Base-by-base conservation (phyloP, 1,140 invertebrate genomes). In the Trichonephila clavipes region DNA sequence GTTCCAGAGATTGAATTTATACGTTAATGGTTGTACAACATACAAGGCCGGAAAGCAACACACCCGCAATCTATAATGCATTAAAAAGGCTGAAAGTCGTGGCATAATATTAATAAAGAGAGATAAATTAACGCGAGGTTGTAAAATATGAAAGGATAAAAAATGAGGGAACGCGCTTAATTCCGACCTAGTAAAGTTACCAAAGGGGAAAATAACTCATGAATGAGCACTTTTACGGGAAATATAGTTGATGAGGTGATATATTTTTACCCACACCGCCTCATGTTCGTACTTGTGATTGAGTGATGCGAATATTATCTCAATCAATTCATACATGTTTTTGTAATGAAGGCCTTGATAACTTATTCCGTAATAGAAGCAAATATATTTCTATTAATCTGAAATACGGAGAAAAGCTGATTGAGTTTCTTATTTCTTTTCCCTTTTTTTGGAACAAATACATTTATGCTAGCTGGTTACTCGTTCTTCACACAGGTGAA, bases 51-150 rank as follows among this genome's bases (percentile, higher is more conserved):
- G 4, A 24, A 61, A 61, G 59, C 85, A 58, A 64, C 59, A 69
- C 87, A 51, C 62, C 34, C 64, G 40, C 61, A 21, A 88, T 88
- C 61, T 69, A 88, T 88, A 88, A 88, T 88, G 87, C 87, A 88
- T 66, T 69, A 66, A 72, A 51, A 51, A 88, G 64, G 34, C 40
- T 5, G 62, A 61, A 24, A 87, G 59, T 34, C 24, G 51, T 69
- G 87, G 19, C 28, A 44, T 18, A 18, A 44, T 88, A 88, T 88
- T 88, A 88, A 88, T 88, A 62, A 88, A 88, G 87, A 40, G 21
- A 69, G 61, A 88, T 66, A 88, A 69, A 88, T 88, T 88, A 69
- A 21, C 28, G 6, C 2, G 21, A 69, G 34, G 64, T 24, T 62
- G 59, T 88, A 88, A 88, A 88, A 88, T 62, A 64, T 59, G 59